phyloP scores from a whole-genome alignment of 2,113 vertebrate species.

The Nothoprocta pentlandii region DNA sequence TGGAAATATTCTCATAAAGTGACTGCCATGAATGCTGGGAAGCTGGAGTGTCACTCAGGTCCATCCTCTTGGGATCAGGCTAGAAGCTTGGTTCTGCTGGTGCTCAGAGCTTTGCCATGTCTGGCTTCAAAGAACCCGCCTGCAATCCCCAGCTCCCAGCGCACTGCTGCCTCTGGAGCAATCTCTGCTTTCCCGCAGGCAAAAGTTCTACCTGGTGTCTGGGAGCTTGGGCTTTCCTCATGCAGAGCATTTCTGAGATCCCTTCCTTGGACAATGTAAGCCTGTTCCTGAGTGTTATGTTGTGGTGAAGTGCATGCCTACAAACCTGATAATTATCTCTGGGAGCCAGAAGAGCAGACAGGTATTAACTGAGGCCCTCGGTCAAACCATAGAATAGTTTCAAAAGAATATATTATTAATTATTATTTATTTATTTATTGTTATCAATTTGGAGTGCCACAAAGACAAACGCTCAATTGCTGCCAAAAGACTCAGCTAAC shows the following conservation, averaged over 20 bases:
- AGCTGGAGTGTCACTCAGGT: background rate
- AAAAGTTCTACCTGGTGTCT: background rate
- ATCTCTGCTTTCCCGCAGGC: background rate
- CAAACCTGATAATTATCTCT: background rate
- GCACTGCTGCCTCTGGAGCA: background rate
- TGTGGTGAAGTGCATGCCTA: rapidly evolving
- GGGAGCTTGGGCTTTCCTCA: background rate
- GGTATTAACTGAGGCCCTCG: background rate
- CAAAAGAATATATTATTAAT: background rate
- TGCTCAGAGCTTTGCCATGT: background rate
- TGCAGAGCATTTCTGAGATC: background rate
- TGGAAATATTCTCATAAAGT: background rate
- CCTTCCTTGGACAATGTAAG: background rate
- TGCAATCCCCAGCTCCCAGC: background rate
- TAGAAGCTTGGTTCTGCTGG: background rate
- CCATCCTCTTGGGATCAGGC: rapidly evolving
- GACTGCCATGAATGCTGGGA: background rate
- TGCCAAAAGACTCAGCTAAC: background rate
- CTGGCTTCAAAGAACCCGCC: background rate
- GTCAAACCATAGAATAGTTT: background rate
- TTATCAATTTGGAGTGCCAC: background rate
- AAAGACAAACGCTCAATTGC: background rate
- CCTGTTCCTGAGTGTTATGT: background rate
- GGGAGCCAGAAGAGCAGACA: background rate
- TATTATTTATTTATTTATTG: background rate